Conservation (phyloP, 2,797 vertebrate species). For the Gila robusta region DNA sequence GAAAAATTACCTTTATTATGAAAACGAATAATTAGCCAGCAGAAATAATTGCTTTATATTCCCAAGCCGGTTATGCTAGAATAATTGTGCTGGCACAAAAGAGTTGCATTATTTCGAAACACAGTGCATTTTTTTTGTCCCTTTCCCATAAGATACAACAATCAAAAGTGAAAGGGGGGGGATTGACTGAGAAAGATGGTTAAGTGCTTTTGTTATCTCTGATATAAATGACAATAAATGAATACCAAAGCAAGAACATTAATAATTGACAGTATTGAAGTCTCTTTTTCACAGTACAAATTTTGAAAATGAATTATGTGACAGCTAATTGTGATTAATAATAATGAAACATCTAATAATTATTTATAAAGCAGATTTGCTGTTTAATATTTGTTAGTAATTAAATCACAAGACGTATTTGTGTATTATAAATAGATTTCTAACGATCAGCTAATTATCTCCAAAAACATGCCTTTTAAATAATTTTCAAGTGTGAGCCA, state of each 20-base stretch:
- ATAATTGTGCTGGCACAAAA: slow-evolving; percentile 62
- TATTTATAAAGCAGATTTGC: not conserved
- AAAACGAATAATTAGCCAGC: slow-evolving; percentile 65
- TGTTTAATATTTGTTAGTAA: not conserved
- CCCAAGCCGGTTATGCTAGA: slow-evolving; percentile 66
- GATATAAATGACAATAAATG: not conserved
- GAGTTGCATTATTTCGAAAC: slow-evolving; percentile 64
- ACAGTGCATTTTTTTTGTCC: slow-evolving; percentile 37
- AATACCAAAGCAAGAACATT: not conserved
- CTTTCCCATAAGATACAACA: slow-evolving; percentile 34
- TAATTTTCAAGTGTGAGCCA: not conserved
- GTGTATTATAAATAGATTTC: not conserved
- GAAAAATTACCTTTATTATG: slow-evolving; percentile 69
- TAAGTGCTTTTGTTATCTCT: slow-evolving; percentile 5
- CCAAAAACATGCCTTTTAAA: not conserved
- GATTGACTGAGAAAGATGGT: slow-evolving; percentile 33
- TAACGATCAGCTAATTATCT: slow-evolving; percentile 13
- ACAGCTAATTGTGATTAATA: slow-evolving; percentile 12
- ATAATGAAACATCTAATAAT: not conserved
- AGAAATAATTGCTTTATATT: slow-evolving; percentile 62
- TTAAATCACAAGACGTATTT: slow-evolving; percentile 1
- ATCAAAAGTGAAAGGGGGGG: slow-evolving; percentile 22
- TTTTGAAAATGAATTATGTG: not conserved
- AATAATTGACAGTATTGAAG: not conserved
- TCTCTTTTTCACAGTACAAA: not conserved